Conservation (phyloP, 2,888 invertebrate species). For the Mythimna pallens region DNA sequence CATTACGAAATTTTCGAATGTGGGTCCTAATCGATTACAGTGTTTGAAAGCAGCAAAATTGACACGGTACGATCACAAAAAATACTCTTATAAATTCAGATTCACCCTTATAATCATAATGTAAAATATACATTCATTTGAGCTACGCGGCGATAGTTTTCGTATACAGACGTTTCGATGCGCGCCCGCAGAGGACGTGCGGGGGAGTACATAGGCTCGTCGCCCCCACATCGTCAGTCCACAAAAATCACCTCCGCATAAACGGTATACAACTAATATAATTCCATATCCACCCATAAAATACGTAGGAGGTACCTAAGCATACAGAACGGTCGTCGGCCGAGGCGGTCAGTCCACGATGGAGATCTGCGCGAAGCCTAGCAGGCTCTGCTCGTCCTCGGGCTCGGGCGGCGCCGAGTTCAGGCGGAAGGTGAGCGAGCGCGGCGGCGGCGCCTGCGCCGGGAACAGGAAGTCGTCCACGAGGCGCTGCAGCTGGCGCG, state of each 20-base stretch:
- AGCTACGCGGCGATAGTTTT: slow-evolving; percentile 80
- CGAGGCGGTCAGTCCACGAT: slow-evolving; percentile 93
- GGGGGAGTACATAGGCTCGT: slow-evolving; percentile 23
- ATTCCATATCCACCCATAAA: slow-evolving; percentile 84
- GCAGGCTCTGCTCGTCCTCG: slow-evolving; percentile 97
- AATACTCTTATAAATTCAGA: slow-evolving; percentile 85
- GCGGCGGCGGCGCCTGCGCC: slow-evolving; percentile 88
- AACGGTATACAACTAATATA: slow-evolving; percentile 73
- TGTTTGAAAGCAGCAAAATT: slow-evolving; percentile 81
- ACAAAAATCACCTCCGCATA: slow-evolving; percentile 68
- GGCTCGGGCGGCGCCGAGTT: slow-evolving; percentile 92
- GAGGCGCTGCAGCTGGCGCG: slow-evolving; percentile 97
- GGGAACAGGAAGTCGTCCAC: slow-evolving; percentile 92
- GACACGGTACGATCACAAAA: slow-evolving; percentile 80
- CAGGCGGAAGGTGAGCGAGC: slow-evolving; percentile 97
- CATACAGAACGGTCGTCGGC: slow-evolving; percentile 61
- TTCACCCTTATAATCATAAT: slow-evolving; percentile 80
- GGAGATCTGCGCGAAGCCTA: slow-evolving; percentile 99
- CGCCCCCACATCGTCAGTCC: slow-evolving; percentile 44
- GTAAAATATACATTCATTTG: slow-evolving; percentile 82
- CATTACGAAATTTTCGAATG: slow-evolving; percentile 45
- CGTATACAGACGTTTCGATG: slow-evolving; percentile 58
- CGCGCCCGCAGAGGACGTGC: slow-evolving; percentile 25
- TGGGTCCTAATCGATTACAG: slow-evolving; percentile 76
- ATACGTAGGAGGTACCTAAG: slow-evolving; percentile 81